Conservation (phyloP, 2,888 invertebrate genomes). For the Agonum fuliginosum region DNA sequence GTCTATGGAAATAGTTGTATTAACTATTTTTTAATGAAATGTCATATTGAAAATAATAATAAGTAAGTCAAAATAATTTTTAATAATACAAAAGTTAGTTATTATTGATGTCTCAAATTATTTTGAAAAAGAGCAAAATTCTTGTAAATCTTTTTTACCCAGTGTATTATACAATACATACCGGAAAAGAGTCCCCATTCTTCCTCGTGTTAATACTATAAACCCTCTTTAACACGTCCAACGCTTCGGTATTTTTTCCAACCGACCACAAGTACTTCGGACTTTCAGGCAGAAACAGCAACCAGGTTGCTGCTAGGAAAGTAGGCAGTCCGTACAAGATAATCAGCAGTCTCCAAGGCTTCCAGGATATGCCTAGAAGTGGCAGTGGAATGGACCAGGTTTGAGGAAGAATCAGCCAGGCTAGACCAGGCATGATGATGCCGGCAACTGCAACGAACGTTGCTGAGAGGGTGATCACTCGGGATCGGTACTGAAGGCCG, state of each 20-base stretch:
- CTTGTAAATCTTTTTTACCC: too few relatives aligned
- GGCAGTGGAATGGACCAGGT: conserved; percentile 71
- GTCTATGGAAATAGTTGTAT: too few relatives aligned
- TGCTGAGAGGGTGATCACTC: conserved; percentile 71
- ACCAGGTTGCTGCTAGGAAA: conserved; percentile 66
- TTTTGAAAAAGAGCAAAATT: too few relatives aligned
- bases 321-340: conserved; percentile 69
- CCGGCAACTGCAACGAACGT: conserved; percentile 71
- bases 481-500: conserved; percentile 71
- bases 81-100: too few relatives aligned
- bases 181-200: conserved; percentile 67
- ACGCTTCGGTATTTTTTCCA: conserved; percentile 68
- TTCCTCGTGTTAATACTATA: conserved; percentile 69
- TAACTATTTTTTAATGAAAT: too few relatives aligned
- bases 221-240: conserved; percentile 68
- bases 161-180: conserved; percentile 59
- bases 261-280: conserved; percentile 70
- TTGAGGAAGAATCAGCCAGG: conserved; percentile 70
- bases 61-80: too few relatives aligned
- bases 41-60: too few relatives aligned
- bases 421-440: conserved; percentile 69
- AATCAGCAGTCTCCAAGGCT: conserved; percentile 70
- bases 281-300: conserved; percentile 70
- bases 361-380: conserved; percentile 71
- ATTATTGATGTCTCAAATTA: too few relatives aligned